A percentile compares a stretch with the other conserved stretches of the same genome.
phyloP scores from a whole-genome alignment of 2,113 vertebrate genomes.

The Calypte anna region DNA sequence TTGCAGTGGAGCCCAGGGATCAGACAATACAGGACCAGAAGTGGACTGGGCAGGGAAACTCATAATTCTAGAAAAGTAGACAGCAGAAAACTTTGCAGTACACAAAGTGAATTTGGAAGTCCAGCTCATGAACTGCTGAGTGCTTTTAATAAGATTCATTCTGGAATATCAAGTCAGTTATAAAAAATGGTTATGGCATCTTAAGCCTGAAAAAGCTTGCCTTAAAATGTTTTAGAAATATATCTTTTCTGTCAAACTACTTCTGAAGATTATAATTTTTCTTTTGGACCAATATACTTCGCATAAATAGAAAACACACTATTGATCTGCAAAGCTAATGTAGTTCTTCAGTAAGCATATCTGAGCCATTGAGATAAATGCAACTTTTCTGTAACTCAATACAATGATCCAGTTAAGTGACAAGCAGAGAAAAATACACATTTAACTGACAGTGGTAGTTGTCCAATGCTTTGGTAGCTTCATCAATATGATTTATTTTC shows the following conservation, averaged over 20 bases:
- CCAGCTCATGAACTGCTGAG: not conserved
- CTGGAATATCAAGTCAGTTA: conserved; percentile 12
- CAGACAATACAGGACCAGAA: not conserved
- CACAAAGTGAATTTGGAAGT: not conserved
- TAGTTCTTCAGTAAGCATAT: not conserved
- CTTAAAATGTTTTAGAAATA: not conserved
- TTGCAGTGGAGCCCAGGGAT: not conserved
- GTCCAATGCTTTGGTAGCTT: not conserved
- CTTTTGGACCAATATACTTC: not conserved
- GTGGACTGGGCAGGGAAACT: not conserved
- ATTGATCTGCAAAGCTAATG: not conserved
- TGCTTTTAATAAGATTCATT: conserved; percentile 1
- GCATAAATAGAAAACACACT: not conserved
- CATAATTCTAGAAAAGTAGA: not conserved
- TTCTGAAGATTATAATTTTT: not conserved
- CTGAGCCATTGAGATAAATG: not conserved
- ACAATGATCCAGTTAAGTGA: not conserved
- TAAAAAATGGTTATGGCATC: not conserved
- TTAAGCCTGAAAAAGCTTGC: not conserved
- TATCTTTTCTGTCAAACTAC: not conserved
- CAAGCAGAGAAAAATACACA: not conserved
- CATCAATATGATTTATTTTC: not conserved
- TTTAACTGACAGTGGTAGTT: not conserved
- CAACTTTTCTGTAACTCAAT: not conserved
- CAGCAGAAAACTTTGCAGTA: not conserved